phyloP scores from a whole-genome alignment of 2,797 vertebrate genomes.

The Micropoecilia bifurca region DNA sequence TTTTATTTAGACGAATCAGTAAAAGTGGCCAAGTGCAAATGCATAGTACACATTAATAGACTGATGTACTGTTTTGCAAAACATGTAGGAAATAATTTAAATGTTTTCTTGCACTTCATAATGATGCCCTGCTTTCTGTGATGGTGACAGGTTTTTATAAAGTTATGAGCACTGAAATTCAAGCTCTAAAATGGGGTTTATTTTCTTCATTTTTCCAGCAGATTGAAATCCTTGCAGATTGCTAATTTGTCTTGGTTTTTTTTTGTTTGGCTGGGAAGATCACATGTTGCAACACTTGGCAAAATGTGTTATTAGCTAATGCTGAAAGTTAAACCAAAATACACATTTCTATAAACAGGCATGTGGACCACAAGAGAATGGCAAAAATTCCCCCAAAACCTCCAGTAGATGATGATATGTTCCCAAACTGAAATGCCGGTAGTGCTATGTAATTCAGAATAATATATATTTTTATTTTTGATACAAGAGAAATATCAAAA shows the following conservation, averaged over 20 bases:
- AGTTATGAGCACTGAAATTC: background rate
- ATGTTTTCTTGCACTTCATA: background rate
- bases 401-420: background rate
- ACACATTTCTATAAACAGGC: background rate
- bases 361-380: background rate
- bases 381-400: background rate
- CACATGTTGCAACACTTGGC: slow-evolving; percentile 3
- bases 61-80: background rate
- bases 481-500: background rate
- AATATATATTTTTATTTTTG: background rate
- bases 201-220: background rate
- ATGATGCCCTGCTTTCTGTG: background rate
- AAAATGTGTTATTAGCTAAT: slow-evolving; percentile 1
- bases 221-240: background rate
- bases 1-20: too few relatives aligned
- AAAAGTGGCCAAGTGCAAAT: too few relatives aligned
- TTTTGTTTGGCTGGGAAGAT: background rate
- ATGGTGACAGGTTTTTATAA: background rate
- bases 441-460: background rate
- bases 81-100: background rate
- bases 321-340: background rate
- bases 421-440: background rate
- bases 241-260: background rate
- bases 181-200: background rate
- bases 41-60: too few relatives aligned